Percentiles rank a stretch among this genome's conserved stretches.
phyloP scores from a whole-genome alignment of 1,140 invertebrate species.

The Pseudoatta argentina region DNA sequence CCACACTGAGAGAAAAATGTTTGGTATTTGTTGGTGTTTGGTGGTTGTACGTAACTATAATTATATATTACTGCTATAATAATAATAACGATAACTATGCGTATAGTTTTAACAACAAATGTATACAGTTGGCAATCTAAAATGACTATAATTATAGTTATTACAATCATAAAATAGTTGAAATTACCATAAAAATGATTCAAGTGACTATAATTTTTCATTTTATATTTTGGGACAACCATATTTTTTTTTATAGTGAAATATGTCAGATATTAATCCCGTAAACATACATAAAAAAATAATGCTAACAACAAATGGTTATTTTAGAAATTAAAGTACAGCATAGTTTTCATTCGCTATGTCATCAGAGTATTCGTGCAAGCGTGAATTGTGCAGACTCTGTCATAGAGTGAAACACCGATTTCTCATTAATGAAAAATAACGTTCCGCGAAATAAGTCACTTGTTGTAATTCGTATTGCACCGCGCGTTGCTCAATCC shows the following conservation, averaged over 20 bases:
- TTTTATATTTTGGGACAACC: no score
- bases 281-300: not conserved
- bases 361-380: not conserved
- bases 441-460: not conserved
- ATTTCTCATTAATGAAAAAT: constrained; percentile 27
- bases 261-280: not conserved
- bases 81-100: no score
- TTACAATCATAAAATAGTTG: no score
- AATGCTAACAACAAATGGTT: not conserved
- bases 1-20: no score
- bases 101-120: no score
- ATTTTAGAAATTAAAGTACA: not conserved
- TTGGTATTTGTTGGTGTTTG: no score
- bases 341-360: not conserved
- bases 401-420: not conserved
- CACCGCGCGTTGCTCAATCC: not conserved
- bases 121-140: no score
- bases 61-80: no score
- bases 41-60: no score
- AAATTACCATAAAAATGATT: no score
- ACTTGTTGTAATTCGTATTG: constrained; percentile 5
- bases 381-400: not conserved
- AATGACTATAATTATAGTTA: no score
- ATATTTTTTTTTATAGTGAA: not conserved
- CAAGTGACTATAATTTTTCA: no score